These are phyloP conservation scores for Umimayanthus chanpuru DNA, from an alignment of 92 coral and sea anemone genomes.

Conservation along the genomic window DNA sequence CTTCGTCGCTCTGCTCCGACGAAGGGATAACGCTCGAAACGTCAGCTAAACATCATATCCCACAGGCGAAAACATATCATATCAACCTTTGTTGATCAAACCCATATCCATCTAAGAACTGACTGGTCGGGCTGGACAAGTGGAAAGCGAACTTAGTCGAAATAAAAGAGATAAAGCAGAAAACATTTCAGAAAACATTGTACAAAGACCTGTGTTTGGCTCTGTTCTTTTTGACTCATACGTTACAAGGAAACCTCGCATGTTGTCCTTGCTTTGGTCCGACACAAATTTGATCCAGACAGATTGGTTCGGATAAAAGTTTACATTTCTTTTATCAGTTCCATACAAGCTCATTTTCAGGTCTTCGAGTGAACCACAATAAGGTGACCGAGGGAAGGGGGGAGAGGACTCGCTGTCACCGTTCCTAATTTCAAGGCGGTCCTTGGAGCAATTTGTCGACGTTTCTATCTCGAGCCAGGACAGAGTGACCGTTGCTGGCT, in stretches of 20 bases:
- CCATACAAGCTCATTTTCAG: not conserved
- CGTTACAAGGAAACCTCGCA: conserved; percentile 9
- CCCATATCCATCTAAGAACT: too few relatives aligned
- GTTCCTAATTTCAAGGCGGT: conserved; percentile 23
- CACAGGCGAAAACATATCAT: too few relatives aligned
- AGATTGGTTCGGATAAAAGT: not conserved
- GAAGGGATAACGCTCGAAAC: too few relatives aligned
- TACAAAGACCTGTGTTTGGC: too few relatives aligned
- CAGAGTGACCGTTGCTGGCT: not conserved
- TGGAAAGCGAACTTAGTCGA: too few relatives aligned
- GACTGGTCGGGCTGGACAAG: too few relatives aligned
- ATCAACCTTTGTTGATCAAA: too few relatives aligned
- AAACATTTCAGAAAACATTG: too few relatives aligned
- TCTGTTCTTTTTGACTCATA: not conserved
- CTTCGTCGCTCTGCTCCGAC: too few relatives aligned
- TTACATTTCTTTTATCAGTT: too few relatives aligned
- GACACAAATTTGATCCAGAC: conserved; percentile 33
- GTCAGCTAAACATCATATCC: too few relatives aligned
- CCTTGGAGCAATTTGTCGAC: conserved; percentile 13
- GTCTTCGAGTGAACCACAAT: not conserved
- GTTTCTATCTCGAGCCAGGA: conserved; percentile 15
- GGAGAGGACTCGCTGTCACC: conserved; percentile 15
- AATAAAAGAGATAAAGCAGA: too few relatives aligned
- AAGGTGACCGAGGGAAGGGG: not conserved
- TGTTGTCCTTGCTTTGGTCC: not conserved